Conservation (phyloP, 2,797 vertebrate species). For the Pseudomugil gertrudae region DNA sequence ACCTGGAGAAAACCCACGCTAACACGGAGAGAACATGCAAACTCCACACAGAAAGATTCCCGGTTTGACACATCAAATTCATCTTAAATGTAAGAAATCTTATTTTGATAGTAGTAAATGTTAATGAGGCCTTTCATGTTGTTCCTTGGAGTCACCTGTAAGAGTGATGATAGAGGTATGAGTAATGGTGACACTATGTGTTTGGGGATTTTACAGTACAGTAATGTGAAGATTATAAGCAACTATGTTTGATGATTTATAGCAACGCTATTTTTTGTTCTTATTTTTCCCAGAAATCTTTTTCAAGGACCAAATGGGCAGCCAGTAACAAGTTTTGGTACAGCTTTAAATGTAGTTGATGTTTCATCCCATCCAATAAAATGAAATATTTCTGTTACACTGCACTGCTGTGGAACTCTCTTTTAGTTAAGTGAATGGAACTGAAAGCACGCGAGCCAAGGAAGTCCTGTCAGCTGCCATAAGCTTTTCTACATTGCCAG, state of each 20-base stretch:
- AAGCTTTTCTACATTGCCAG: conserved; percentile 26
- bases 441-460: conserved; percentile 45
- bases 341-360: neutral
- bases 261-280: neutral
- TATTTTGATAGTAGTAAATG: neutral
- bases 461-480: conserved; percentile 29
- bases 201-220: neutral
- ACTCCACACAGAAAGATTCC: too few species aligned
- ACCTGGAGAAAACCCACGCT: too few species aligned
- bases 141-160: conserved; percentile 18
- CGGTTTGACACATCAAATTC: too few species aligned
- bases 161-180: conserved; percentile 22
- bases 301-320: conserved; percentile 2
- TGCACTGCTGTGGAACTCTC: neutral
- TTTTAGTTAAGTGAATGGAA: conserved; percentile 47
- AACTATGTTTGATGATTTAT: neutral
- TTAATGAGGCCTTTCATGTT: neutral
- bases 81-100: conserved; percentile 9
- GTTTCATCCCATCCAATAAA: conserved; percentile 14
- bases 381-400: conserved; percentile 38
- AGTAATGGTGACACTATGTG: conserved; percentile 6
- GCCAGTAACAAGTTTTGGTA: neutral
- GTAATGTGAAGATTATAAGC: conserved; percentile 12
- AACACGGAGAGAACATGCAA: too few species aligned
- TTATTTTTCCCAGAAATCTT: neutral